phyloP scores from a whole-genome alignment of 2,797 vertebrate genomes.

The Myotis myotis region DNA sequence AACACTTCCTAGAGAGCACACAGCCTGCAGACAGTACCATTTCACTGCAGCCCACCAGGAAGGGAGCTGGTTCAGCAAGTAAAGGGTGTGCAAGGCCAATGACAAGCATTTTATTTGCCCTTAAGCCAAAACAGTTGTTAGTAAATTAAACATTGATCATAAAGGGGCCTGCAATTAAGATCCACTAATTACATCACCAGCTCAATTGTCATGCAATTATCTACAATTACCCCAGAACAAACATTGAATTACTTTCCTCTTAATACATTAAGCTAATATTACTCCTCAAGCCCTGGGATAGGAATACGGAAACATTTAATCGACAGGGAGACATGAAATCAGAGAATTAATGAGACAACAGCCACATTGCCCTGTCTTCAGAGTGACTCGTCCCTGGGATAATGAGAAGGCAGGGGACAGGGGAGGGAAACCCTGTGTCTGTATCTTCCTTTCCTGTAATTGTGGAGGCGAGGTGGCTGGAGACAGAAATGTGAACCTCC shows the following conservation, averaged over 20 bases:
- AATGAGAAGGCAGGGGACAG: neutral
- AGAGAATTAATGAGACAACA: conserved; percentile 70
- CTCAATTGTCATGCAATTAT: conserved; percentile 79
- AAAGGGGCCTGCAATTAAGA: conserved; percentile 79
- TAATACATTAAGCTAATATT: conserved; percentile 79
- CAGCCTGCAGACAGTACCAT: neutral
- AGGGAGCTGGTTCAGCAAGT: neutral
- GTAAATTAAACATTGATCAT: conserved; percentile 80
- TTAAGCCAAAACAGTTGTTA: conserved; percentile 75
- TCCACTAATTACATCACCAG: conserved; percentile 77
- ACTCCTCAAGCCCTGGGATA: conserved; percentile 66
- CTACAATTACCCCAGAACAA: conserved; percentile 81
- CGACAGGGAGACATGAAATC: conserved; percentile 67
- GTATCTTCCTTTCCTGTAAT: neutral
- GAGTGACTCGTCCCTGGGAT: neutral
- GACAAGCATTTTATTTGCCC: conserved; percentile 74
- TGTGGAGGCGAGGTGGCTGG: neutral
- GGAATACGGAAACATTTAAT: conserved; percentile 73
- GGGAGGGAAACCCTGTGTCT: neutral
- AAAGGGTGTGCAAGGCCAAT: conserved; percentile 39
- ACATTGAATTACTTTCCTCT: conserved; percentile 83
- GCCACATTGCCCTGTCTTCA: neutral
- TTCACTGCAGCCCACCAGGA: neutral
- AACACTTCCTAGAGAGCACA: neutral
- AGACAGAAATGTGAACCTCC: neutral